Base-by-base conservation (phyloP, 2,797 vertebrate genomes). In the Petrocephalus schoutedeni region DNA sequence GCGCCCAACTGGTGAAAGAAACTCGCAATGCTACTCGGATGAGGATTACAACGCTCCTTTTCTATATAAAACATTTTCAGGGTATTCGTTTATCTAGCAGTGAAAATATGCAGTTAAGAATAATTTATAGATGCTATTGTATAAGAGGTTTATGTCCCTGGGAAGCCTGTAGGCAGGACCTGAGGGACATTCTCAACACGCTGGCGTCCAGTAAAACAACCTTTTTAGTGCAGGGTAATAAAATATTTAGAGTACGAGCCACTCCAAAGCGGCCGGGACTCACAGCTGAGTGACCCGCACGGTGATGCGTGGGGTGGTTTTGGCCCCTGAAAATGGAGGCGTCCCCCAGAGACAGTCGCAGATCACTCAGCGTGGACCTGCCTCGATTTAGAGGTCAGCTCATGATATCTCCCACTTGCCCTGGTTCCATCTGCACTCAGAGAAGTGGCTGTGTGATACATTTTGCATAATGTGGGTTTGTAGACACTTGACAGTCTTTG, bases 61-160 rank as follows among this genome's bases (percentile, higher is more conserved):
- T 77, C 71, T 77, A 77, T 77, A 45, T 53, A 51, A 21, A 59
- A 57, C 58, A 58, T 59, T 85, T 58, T 23, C n/a, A 10, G 58
- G 53, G 32, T 85, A 85, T 36, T 36, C 54, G 84, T 14, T 28
- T 32, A 57, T 54, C 54, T 57, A 54, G 53, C 32, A 23, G 56
- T 85, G 16, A 85, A 58, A 85, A 83, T 53, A 28, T 83, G 49
- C 45, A 83, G 80, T 83, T 83, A 83, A 16, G 41, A 83, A 85
- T 57, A 85, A 83, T 83, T 83, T 57, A 58, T 36, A 85, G 53
- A 85, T 58, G 6, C 56, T 85, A 85, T 85, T 85, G 51, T 85
- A 58, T 36, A 84, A 84, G 84, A 85, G 28, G 53, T 23, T 58
- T 57, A 9, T 57, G 5, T 85, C 23, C 53, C 84, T 36, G 23